Conservation (phyloP, 2,113 vertebrate species). For the Muntiacus reevesi region DNA sequence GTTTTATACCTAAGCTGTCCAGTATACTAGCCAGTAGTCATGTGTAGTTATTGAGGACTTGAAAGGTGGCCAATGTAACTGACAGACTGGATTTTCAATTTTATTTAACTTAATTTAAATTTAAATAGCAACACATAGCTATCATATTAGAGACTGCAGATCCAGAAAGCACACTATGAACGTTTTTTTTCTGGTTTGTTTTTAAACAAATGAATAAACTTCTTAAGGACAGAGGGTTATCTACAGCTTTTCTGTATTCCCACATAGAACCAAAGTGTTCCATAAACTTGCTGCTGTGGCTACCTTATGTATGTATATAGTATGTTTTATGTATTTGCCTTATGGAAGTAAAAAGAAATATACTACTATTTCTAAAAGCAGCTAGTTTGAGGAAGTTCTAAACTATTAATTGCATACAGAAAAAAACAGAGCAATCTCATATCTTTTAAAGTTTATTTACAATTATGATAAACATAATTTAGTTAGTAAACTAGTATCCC, state of each 20-base stretch:
- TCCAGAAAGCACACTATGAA: neutral
- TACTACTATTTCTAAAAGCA: neutral
- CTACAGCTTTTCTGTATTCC: neutral
- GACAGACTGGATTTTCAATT: neutral
- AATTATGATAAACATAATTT: neutral
- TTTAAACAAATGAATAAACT: constrained; percentile 1
- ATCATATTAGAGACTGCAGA: neutral
- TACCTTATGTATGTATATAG: neutral
- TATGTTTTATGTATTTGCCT: neutral
- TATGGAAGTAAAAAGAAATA: neutral
- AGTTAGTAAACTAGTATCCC: neutral
- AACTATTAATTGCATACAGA: neutral
- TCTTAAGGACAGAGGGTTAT: neutral
- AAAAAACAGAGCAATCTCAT: neutral
- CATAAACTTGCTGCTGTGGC: neutral
- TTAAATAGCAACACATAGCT: neutral
- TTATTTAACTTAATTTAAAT: constrained; percentile 13
- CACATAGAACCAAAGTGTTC: neutral
- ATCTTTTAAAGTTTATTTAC: neutral
- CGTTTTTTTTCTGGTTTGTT: neutral
- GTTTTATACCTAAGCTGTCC: neutral
- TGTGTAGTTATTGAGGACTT: neutral
- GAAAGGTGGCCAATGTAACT: neutral
- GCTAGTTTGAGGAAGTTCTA: neutral
- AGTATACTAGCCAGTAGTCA: neutral